Evolutionary conservation across 2,888 invertebrate genomes (phyloP).

Genomic region (Rhaphigaster nebulosa): DNA sequence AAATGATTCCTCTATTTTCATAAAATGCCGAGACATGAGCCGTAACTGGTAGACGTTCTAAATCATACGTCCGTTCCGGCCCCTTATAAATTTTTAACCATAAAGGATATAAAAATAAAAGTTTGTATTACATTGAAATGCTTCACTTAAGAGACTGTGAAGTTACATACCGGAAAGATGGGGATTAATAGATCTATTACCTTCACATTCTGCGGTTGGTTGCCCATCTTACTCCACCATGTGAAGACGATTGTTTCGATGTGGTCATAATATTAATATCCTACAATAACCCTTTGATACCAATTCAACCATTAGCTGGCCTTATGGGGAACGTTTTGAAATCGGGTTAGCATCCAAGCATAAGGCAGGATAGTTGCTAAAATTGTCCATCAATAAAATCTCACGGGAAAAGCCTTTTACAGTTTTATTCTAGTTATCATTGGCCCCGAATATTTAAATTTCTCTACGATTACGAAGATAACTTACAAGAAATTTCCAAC

Average conservation of each 20-base stretch:
- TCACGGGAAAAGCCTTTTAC: background rate
- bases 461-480: too few relatives aligned
- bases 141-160: background rate
- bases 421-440: too few relatives aligned
- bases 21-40: too few relatives aligned
- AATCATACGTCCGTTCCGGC: too few relatives aligned
- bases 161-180: slow-evolving; percentile 5
- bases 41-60: too few relatives aligned
- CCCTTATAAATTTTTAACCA: too few relatives aligned
- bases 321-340: background rate
- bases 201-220: slow-evolving; percentile 20
- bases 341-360: background rate
- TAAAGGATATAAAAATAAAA: too few relatives aligned
- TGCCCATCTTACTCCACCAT: background rate
- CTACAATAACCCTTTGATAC: background rate
- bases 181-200: background rate
- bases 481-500: too few relatives aligned
- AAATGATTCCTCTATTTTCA: too few relatives aligned
- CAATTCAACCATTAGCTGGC: background rate
- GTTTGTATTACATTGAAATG: background rate
- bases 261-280: background rate
- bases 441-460: too few relatives aligned
- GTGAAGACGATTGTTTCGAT: background rate
- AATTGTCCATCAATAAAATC: background rate
- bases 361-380: background rate